These are phyloP conservation scores for Limenitis camilla DNA, from an alignment of 2,888 invertebrate species.

Conservation along the genomic window DNA sequence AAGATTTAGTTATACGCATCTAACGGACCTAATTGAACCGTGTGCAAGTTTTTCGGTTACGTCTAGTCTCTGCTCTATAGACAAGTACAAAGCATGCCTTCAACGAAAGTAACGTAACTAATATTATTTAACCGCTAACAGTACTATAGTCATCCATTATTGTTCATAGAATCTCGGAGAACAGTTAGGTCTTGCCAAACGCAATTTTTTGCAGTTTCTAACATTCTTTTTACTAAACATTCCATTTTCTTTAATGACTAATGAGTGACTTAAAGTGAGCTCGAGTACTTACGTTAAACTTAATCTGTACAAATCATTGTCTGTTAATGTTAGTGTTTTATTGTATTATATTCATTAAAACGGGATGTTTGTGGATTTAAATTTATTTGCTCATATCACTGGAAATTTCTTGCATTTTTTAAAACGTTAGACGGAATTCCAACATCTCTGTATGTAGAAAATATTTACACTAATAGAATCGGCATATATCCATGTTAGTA, in stretches of 20 bases:
- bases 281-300: slow-evolving; percentile 58
- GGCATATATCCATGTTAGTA: slow-evolving; percentile 4
- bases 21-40: slow-evolving; percentile 53
- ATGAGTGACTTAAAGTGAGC: slow-evolving; percentile 72
- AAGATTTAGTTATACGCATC: slow-evolving; percentile 61
- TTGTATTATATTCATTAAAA: slow-evolving; percentile 23
- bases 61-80: slow-evolving; percentile 64
- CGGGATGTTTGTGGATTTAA: too few species aligned
- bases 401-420: not conserved
- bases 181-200: slow-evolving; percentile 38
- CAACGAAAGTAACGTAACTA: slow-evolving; percentile 44
- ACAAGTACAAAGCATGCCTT: slow-evolving; percentile 71
- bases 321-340: slow-evolving; percentile 28
- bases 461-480: slow-evolving; percentile 6
- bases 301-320: slow-evolving; percentile 42
- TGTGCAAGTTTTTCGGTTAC: slow-evolving; percentile 60
- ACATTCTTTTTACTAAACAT: slow-evolving; percentile 53
- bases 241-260: slow-evolving; percentile 50
- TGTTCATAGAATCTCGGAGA: slow-evolving; percentile 29
- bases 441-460: slow-evolving; percentile 2
- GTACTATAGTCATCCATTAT: slow-evolving; percentile 2
- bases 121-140: slow-evolving; percentile 24
- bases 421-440: not conserved
- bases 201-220: slow-evolving; percentile 26
- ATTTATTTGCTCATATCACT: too few species aligned